Percentiles rank a stretch among this genome's conserved stretches.
phyloP scores from a whole-genome alignment of 2,888 invertebrate species.

The Boloria selene region DNA sequence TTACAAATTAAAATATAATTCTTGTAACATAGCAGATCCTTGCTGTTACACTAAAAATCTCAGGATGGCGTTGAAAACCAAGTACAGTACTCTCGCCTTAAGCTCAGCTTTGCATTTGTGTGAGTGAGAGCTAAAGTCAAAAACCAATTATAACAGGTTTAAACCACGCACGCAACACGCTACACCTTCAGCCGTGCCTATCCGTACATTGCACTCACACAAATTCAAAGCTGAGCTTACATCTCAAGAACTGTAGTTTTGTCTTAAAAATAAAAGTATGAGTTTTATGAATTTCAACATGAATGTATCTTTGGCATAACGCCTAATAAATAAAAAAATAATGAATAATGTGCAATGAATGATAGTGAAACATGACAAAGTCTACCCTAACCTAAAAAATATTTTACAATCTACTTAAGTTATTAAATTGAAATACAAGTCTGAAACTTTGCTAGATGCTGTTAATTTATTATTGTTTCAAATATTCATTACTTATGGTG shows the following conservation, averaged over 20 bases:
- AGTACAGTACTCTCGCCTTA: too few species aligned
- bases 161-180: too few species aligned
- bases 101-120: too few species aligned
- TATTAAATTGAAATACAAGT: background rate
- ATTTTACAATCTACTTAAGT: background rate
- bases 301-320: conserved; percentile 19
- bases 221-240: too few species aligned
- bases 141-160: too few species aligned
- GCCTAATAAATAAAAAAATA: conserved; percentile 24
- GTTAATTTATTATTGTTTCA: too few species aligned
- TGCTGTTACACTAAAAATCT: background rate
- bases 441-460: too few species aligned
- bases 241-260: too few species aligned
- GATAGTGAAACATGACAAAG: conserved; percentile 12
- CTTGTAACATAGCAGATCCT: background rate
- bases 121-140: too few species aligned
- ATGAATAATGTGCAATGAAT: conserved; percentile 22
- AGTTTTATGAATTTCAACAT: background rate
- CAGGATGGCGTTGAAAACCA: background rate
- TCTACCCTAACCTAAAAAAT: conserved; percentile 6
- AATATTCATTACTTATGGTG: too few species aligned
- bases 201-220: too few species aligned
- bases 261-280: background rate
- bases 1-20: conserved; percentile 5
- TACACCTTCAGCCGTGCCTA: too few species aligned